A percentile compares a stretch with the other conserved stretches of the same genome.
Evolutionary conservation across 2,888 invertebrate species (phyloP).

Genomic region (Plutella xylostella): DNA sequence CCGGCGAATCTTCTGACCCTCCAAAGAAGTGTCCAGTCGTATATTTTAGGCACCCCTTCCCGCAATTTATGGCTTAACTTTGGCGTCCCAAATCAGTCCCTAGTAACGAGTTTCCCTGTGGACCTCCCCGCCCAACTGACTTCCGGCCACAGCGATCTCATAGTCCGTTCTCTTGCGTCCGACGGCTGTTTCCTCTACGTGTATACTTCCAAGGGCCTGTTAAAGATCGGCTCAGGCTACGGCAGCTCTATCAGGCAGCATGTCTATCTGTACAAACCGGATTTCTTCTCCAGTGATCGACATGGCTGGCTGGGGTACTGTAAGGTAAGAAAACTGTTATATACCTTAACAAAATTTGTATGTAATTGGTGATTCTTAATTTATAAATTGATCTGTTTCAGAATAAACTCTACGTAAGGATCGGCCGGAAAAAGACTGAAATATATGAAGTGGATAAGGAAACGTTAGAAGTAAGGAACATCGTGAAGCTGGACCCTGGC

Average conservation of each 20-base stretch:
- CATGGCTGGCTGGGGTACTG: conserved; percentile 89
- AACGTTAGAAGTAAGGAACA: conserved; percentile 40
- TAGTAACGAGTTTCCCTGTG: conserved; percentile 76
- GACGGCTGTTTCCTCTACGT: conserved; percentile 94
- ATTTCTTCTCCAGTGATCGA: conserved; percentile 83
- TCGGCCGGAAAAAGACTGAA: conserved; percentile 62
- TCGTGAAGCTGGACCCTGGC: conserved; percentile 44
- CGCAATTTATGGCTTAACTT: conserved; percentile 91
- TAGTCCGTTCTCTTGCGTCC: conserved; percentile 78
- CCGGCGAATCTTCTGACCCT: conserved; percentile 87
- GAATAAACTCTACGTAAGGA: conserved; percentile 86
- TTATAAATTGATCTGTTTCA: conserved; percentile 39
- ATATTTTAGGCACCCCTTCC: conserved; percentile 84
- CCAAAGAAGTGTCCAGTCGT: conserved; percentile 90
- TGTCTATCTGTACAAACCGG: conserved; percentile 83
- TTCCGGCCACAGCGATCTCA: conserved; percentile 41
- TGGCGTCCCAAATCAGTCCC: conserved; percentile 84
- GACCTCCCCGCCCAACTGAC: conserved; percentile 42
- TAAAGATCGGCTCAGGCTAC: conserved; percentile 96
- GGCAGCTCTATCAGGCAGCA: conserved; percentile 94
- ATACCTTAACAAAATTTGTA: too few relatives aligned
- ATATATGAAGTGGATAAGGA: conserved; percentile 56
- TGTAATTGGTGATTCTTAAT: too few relatives aligned
- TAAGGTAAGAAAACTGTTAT: conserved; percentile 67
- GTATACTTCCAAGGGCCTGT: conserved; percentile 83